Evolutionary conservation across 2,113 vertebrate genomes (phyloP).

Genomic region (Paramormyrops kingsleyae): DNA sequence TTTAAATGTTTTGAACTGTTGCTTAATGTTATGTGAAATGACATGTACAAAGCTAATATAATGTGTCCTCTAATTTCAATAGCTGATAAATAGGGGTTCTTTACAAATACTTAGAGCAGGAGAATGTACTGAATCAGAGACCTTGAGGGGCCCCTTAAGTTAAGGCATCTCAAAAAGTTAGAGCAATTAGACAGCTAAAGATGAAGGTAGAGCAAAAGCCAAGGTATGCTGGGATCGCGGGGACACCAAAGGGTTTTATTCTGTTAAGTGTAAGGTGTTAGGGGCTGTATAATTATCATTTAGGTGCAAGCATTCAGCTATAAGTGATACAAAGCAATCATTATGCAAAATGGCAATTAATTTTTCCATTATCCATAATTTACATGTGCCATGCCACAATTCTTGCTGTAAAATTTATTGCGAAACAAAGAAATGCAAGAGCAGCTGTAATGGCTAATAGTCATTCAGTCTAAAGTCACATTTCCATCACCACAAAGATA

Average conservation of each 20-base stretch:
- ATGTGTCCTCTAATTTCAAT: not conserved
- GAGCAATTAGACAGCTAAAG: conserved; percentile 28
- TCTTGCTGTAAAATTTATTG: not conserved
- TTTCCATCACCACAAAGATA: not conserved
- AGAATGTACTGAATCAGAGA: not conserved
- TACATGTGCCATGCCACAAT: not conserved
- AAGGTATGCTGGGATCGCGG: not conserved
- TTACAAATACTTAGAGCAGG: not conserved
- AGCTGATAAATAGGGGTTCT: not conserved
- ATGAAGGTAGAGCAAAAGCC: not conserved
- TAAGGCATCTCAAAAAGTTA: conserved; percentile 32
- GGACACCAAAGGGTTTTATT: not conserved
- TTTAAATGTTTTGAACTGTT: not conserved
- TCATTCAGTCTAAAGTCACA: not conserved
- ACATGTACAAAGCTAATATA: not conserved
- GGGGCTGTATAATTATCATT: not conserved
- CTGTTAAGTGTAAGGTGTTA: not conserved
- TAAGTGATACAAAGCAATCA: not conserved
- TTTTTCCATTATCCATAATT: not conserved
- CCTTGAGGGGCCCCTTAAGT: not conserved
- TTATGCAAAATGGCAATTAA: not conserved
- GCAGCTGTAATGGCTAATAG: not conserved
- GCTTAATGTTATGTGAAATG: not conserved
- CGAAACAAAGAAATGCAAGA: not conserved
- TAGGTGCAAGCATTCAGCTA: not conserved